phyloP scores from a whole-genome alignment of 1,140 invertebrate genomes.

The Drosophila pandora region DNA sequence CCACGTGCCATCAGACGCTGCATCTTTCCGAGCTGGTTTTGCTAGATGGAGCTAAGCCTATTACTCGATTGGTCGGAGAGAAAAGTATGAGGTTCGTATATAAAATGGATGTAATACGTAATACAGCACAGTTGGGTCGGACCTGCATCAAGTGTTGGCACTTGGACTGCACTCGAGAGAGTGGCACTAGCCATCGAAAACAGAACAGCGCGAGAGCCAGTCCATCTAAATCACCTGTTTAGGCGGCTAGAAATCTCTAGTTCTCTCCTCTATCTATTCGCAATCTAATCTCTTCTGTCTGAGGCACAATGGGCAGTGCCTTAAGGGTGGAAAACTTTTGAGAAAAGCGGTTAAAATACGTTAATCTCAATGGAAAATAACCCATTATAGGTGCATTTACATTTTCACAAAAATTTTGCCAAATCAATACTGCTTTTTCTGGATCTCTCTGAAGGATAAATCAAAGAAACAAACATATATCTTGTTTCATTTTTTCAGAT shows the following conservation, averaged over 20 bases:
- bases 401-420: too few relatives aligned
- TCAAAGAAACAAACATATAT: too few relatives aligned
- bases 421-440: too few relatives aligned
- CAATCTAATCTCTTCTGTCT: constrained; percentile 14
- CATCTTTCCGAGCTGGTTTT: constrained; percentile 16
- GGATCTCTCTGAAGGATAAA: too few relatives aligned
- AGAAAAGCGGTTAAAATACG: background rate
- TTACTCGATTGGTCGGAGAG: background rate
- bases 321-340: background rate
- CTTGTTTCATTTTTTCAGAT: too few relatives aligned
- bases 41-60: background rate
- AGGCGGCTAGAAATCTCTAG: background rate
- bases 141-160: constrained; percentile 21
- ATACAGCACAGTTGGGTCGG: background rate
- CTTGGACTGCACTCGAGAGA: constrained; percentile 28
- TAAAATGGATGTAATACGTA: constrained; percentile 23
- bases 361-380: background rate
- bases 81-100: constrained; percentile 1
- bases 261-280: background rate
- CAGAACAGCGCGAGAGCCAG: background rate
- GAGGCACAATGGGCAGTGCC: background rate
- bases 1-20: constrained; percentile 6
- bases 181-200: constrained; percentile 3
- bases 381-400: too few relatives aligned
- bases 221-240: constrained; percentile 15